Evolutionary conservation across 2,113 vertebrate species (phyloP), one percentile per base, ranked within the genome.

Genomic region (Salvator merianae): DNA sequence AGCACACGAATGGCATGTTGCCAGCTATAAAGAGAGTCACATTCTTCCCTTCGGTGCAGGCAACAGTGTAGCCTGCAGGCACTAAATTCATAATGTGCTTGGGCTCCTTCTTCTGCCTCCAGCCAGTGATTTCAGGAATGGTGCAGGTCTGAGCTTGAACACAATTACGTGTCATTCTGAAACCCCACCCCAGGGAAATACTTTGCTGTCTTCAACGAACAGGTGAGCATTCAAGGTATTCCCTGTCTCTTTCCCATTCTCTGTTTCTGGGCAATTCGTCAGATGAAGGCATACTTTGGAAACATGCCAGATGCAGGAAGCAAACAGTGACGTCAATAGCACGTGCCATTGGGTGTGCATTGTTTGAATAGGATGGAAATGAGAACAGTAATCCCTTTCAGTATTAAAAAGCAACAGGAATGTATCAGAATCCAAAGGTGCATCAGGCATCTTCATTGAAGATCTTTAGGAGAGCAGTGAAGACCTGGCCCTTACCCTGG

Each of bases 1-100:
- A 71, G 84, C 90, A 84, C 91, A 86, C 82, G 63, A 88, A 85
- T 53, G 85, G 88, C 90, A 74, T 78, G 81, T 78, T 89, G 90
- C 87, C 87, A 70, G 78, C 62, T 81, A 65, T 78, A 77, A 86
- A 80, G 72, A 81, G 81, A 86, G 80, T 72, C n/a, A 22, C 86
- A 88, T 86, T 87, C 89, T 79, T 76, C 36, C 50, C 53, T 59
- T 63, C 71, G 9, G 59, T 53, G n/a, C 63, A 34, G 66, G 87
- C 78, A 22, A 55, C 69, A 30, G 83, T 47, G 63, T 82, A n/a
- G 80, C 82, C 89, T 77, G 53, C 24, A 66, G 85, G 87, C 53
- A 77, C 32, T 36, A 6, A 77, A 86, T 90, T 83, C 65, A 79
- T 75, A 82, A 53, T 82, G 78, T 53, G 12, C 38, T 72, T 62